Percentiles rank a stretch among this genome's conserved stretches.
phyloP scores from a whole-genome alignment of 2,113 vertebrate genomes.

The Meleagris gallopavo region DNA sequence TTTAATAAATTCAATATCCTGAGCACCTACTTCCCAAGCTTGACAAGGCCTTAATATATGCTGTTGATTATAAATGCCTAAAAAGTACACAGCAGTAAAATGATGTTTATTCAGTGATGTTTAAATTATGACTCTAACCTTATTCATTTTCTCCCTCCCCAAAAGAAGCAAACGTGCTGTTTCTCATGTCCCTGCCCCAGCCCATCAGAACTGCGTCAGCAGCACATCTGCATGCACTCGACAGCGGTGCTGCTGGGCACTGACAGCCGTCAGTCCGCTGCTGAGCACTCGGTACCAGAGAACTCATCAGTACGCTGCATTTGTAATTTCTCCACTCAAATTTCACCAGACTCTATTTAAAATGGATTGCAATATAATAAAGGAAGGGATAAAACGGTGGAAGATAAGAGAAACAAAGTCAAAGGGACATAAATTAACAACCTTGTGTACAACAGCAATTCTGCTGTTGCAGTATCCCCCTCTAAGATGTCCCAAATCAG shows the following conservation, averaged over 20 bases:
- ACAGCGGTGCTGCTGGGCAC: background rate
- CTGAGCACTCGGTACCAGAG: background rate
- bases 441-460: background rate
- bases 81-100: background rate
- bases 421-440: background rate
- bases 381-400: background rate
- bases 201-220: background rate
- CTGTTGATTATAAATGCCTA: background rate
- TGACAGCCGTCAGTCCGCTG: background rate
- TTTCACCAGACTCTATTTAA: background rate
- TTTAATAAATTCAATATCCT: slow-evolving; percentile 38
- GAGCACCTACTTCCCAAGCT: slow-evolving; percentile 40
- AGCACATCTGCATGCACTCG: background rate
- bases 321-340: background rate
- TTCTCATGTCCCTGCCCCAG: slow-evolving; percentile 7
- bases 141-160: background rate
- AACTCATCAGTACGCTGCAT: background rate
- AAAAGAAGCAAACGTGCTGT: slow-evolving; percentile 7
- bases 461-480: background rate
- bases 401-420: background rate
- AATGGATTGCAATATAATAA: background rate
- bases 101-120: slow-evolving; percentile 16
- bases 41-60: slow-evolving; percentile 46
- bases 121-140: slow-evolving; percentile 21
- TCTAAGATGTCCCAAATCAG: background rate